Evolutionary conservation across 2,888 invertebrate genomes (phyloP), one percentile per base, ranked within the genome.

Genomic region (Cryptus armator): DNA sequence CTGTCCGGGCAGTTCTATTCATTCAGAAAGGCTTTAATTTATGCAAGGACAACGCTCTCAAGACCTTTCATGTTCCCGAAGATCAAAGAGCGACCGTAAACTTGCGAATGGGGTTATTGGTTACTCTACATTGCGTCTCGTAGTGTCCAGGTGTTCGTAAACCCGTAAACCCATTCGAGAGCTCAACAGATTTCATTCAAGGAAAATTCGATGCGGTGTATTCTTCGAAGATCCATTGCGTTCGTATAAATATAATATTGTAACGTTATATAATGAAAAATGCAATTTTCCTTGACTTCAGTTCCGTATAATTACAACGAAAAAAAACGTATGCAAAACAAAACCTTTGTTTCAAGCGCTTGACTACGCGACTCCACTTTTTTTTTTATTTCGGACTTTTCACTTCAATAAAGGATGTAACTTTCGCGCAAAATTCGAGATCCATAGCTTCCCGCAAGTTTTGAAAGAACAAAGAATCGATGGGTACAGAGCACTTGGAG

Each of bases 21-120:
- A 76, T 76, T 76, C 51, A 66, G 43, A 66, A 66, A 76, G 76
- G 53, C 66, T 51, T 66, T 24, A 6, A 76, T 66, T 76, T 76
- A 76, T 48, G 53, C 76, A 51, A 76, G 64, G 76, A 53, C 64
- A 37, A 62, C 37, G 37, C 19, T 64, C 48, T 46, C 7, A 64
- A 48, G 16, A 48, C 7, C 16, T n/a, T 32, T 64, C 48, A 32
- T 37, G 46, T 32, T 19, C 14, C 48, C 43, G 43, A 66, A 76
- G 51, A 37, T 19, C 43, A 48, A 66, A 32, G 43, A 16, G 19
- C 0, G n/a, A 12, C 46, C 43, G 75, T 53, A 44, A 66, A 53
- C 43, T 66, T 76, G 29, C 66, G 51, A 76, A 66, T 66, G n/a
- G 75, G 75, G 75, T 24, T 51, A n/a, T 62, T 29, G 7, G 62